A percentile compares a stretch with the other conserved stretches of the same genome.
Conservation (phyloP, 2,888 invertebrate genomes). For the Pristionchus exspectatus region DNA sequence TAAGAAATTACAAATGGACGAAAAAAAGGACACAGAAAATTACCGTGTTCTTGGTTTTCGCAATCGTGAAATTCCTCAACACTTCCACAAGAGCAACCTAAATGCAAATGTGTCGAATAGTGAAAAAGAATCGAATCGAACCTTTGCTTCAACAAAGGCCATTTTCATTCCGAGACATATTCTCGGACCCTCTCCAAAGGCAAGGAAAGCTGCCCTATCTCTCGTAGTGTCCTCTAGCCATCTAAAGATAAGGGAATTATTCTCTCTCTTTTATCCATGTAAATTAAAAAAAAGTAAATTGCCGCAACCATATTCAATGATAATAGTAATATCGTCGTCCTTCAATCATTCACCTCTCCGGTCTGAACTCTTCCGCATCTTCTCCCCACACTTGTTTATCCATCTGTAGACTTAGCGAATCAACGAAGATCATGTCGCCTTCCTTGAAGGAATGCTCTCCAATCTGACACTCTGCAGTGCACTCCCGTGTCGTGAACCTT, state of each 20-base stretch:
- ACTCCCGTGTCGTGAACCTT: not conserved
- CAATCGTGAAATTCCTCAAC: slow-evolving; percentile 53
- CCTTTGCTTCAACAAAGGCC: slow-evolving; percentile 72
- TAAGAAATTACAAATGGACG: too few species aligned
- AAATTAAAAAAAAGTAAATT: not conserved
- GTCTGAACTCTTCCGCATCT: slow-evolving; percentile 30
- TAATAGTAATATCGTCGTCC: too few species aligned
- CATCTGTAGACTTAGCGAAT: slow-evolving; percentile 17
- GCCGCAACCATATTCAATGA: not conserved
- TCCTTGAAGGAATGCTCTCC: not conserved
- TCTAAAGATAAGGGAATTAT: not conserved
- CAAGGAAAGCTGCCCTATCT: slow-evolving; percentile 17
- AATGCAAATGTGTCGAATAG: not conserved
- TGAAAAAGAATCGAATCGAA: too few species aligned
- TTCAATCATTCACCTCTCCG: slow-evolving; percentile 18
- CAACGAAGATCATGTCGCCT: not conserved
- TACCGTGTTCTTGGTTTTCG: not conserved
- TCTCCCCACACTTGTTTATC: slow-evolving; percentile 45
- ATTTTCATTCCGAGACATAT: slow-evolving; percentile 73
- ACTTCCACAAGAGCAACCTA: slow-evolving; percentile 61
- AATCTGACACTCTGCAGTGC: not conserved
- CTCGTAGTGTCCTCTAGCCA: slow-evolving; percentile 54
- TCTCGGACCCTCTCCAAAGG: slow-evolving; percentile 73
- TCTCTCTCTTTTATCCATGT: too few species aligned
- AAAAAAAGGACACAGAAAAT: not conserved